Base-by-base conservation (phyloP, 2,888 invertebrate genomes). In the Phaonia tiefii region DNA sequence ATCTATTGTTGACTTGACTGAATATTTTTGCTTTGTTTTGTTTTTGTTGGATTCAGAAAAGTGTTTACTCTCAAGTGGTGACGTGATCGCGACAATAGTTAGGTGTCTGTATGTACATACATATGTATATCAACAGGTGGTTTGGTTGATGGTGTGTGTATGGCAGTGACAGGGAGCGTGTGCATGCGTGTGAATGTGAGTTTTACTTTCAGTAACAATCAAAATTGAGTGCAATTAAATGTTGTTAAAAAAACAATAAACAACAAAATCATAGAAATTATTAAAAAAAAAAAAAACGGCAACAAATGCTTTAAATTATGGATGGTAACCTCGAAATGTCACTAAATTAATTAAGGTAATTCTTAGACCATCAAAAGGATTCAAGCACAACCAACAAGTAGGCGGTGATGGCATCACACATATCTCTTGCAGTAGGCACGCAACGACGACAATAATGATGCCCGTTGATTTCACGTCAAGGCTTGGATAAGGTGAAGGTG, bases 241-340 rank as follows among this genome's bases (percentile, higher is more conserved):
- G 42, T 69, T 67, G 37, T 63, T 63, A 17, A 49, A 49, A 49
- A 46, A 46, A n/a, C 10, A 42, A 22, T n/a, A n/a, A n/a, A n/a
- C n/a, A n/a, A 60, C 22, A 42, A 63, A 69, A 69, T 69, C n/a
- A 73, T 46, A 72, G 54, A 54, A 49, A 54, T 63, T 63, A 63
- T 63, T 63, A 60, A 60, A 58, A 13, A 26, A 31, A 39, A 3
- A 31, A 31, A 3, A 31, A 31, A 5, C 31, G 17, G 15, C 17
- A 44, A 44, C 44, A n/a, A n/a, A 44, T 60, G 51, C 46, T 13
- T 46, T 56, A 66, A 75, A 51, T 5, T 17, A 22, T 56, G 58
- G 75, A 31, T 75, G 56, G 31, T 31, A 31, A 75, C 79, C 79
- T 79, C 79, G 66, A 79, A 71, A 71, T 79, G 79, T 71, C 75